Evolutionary conservation across 2,113 vertebrate genomes (phyloP).

Genomic region (Protomyctophum bolini): DNA sequence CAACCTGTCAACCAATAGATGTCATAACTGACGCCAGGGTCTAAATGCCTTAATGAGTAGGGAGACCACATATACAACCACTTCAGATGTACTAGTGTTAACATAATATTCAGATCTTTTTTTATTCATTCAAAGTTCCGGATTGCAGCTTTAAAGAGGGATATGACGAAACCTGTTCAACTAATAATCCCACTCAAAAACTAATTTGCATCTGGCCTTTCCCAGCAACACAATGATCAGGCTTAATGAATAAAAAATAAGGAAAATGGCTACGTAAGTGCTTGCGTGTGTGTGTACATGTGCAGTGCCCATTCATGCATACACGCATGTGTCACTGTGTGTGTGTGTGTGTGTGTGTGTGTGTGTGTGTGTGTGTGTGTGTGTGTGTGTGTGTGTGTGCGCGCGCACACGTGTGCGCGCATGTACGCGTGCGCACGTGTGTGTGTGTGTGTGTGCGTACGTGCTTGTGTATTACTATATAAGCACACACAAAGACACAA

Average conservation of each 20-base stretch:
- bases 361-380: conserved; percentile 1
- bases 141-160: too few relatives aligned
- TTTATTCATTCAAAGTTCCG: too few relatives aligned
- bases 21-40: too few relatives aligned
- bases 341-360: not conserved
- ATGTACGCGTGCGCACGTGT: not conserved
- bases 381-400: conserved; percentile 13
- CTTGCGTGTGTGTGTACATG: not conserved
- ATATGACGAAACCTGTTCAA: not conserved
- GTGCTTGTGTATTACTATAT: not conserved
- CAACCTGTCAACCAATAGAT: too few relatives aligned
- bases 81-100: too few relatives aligned
- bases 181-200: conserved; percentile 1
- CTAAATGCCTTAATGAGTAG: too few relatives aligned
- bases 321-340: too few relatives aligned
- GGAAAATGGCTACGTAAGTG: conserved; percentile 8
- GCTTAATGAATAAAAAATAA: conserved; percentile 50
- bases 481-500: too few relatives aligned
- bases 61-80: too few relatives aligned
- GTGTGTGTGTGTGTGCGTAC: conserved; percentile 18
- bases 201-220: too few relatives aligned
- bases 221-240: conserved; percentile 11
- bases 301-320: too few relatives aligned
- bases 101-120: too few relatives aligned
- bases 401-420: conserved; percentile 1